Evolutionary conservation across 2,113 vertebrate species (phyloP), one percentile per base, ranked within the genome.

Genomic region (Asarcornis scutulata): DNA sequence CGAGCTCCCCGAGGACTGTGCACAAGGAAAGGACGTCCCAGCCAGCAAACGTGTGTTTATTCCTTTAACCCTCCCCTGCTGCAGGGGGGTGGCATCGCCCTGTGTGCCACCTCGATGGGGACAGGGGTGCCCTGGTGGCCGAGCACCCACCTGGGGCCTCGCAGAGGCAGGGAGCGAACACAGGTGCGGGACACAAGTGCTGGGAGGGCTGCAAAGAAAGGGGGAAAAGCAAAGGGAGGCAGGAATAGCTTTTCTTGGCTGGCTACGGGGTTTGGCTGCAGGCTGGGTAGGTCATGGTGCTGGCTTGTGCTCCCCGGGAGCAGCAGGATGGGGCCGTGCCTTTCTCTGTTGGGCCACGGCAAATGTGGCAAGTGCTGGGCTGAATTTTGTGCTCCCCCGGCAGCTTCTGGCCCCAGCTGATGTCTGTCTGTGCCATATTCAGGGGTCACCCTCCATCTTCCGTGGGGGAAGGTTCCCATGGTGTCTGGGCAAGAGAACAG

Each of bases 81-180:
- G 8, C 2, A 1, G 21, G 9, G 42, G 22, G 60, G 21, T 81
- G 76, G 46, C 73, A 60, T 16, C 59, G 83, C 9, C 0, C 20
- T 5, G 32, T 17, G 32, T 2, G 3, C 55, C 86, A 53, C 71
- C 50, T 62, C 2, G 0, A 64, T 56, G 79, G 69, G 58, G 86
- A 88, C 63, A 27, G 0, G 1, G 18, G 34, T 59, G 44, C 17
- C 68, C 36, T 34, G 25, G 31, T 21, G 56, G 58, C 31, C 32
- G 2, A 0, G 17, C 11, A 10, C 60, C 5, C 13, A 25, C 32
- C 74, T 13, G 31, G 40, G 17, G 17, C 32, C 26, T 48, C 20
- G 18, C 55, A 11, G 55, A 22, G 0, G 0, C 0, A 0, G 67
- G 32, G 29, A 7, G 15, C 3, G 64, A 74, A 23, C 1, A 21